Evolutionary conservation across 2,888 invertebrate species (phyloP).

Genomic region (Meteorus colon): DNA sequence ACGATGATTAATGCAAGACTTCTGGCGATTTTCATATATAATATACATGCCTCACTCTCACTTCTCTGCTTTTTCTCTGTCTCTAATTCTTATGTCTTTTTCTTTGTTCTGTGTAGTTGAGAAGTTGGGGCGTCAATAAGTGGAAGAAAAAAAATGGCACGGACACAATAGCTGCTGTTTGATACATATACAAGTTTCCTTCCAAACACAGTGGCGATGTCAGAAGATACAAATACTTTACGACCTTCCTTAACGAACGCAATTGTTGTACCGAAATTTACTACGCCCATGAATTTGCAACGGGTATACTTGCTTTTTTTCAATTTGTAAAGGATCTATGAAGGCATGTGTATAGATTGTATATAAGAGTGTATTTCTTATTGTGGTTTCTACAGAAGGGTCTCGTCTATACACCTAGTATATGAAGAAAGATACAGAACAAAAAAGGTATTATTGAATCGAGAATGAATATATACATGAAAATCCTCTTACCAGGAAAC

Average conservation of each 20-base stretch:
- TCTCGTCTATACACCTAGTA: too few species aligned
- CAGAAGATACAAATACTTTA: conserved; percentile 27
- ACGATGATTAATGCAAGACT: conserved; percentile 13
- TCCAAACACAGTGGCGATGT: conserved; percentile 52
- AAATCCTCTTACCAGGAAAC: too few species aligned
- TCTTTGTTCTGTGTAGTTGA: neutral
- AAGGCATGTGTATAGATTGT: neutral
- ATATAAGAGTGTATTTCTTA: neutral
- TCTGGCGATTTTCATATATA: conserved; percentile 23
- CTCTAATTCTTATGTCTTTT: neutral
- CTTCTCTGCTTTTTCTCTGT: neutral
- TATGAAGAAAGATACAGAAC: too few species aligned
- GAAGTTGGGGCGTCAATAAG: neutral
- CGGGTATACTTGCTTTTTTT: neutral
- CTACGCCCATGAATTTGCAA: conserved; percentile 50
- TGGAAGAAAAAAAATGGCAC: neutral
- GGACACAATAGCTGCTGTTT: neutral
- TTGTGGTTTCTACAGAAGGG: neutral
- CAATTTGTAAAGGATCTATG: neutral
- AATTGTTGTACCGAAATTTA: conserved; percentile 55
- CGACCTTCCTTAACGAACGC: conserved; percentile 51
- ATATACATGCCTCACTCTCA: neutral
- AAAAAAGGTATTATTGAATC: too few species aligned
- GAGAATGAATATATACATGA: too few species aligned
- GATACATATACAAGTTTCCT: conserved; percentile 16